Conservation (phyloP, 2,113 vertebrate species). For the Rhinolophus sinicus region DNA sequence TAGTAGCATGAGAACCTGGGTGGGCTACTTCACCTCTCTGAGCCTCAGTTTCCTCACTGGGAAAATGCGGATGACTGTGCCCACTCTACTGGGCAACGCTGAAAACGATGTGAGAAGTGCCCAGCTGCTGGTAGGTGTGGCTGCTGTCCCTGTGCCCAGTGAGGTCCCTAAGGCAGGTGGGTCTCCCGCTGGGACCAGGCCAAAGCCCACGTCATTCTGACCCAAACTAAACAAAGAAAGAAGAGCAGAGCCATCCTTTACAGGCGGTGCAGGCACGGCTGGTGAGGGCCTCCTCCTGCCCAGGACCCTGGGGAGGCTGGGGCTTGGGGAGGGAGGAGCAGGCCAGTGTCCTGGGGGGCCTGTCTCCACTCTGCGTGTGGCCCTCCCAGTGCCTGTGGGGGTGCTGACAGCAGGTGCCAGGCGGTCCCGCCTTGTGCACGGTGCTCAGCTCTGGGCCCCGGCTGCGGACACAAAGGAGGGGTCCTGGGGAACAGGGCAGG, state of each 20-base stretch:
- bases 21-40: not conserved
- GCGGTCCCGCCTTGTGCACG: no score
- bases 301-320: no score
- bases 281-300: no score
- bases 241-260: not conserved
- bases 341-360: not conserved
- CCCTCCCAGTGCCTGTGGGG: not conserved
- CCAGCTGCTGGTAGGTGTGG: fast-evolving
- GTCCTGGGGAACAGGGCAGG: not conserved
- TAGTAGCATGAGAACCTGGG: not conserved
- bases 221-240: not conserved
- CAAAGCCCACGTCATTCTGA: not conserved
- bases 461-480: not conserved
- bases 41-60: not conserved
- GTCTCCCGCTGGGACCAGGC: not conserved
- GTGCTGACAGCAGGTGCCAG: not conserved
- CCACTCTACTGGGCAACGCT: not conserved
- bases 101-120: not conserved
- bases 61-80: fast-evolving
- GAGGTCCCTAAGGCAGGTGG: not conserved
- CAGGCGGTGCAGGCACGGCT: no score
- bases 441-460: not conserved
- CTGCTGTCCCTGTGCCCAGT: not conserved
- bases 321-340: no score
- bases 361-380: not conserved